Conservation (phyloP, 2,113 vertebrate species). For the Copsychus sechellarum region DNA sequence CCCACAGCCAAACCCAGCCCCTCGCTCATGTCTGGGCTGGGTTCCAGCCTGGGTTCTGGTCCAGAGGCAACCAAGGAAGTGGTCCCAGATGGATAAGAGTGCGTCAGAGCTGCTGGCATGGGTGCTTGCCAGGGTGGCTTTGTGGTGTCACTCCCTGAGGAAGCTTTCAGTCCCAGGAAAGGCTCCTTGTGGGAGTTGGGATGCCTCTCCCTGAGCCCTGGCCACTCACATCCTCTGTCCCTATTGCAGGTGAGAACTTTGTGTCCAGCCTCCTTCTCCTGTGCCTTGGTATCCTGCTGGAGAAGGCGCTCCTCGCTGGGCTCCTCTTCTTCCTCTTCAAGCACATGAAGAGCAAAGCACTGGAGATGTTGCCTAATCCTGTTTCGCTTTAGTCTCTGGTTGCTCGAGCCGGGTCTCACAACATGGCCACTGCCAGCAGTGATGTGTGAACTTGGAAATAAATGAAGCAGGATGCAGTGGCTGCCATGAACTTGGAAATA, state of each 20-base stretch:
- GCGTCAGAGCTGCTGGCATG: neutral
- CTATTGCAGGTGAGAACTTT: fast-evolving
- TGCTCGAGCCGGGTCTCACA: fast-evolving
- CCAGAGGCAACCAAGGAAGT: too few species aligned
- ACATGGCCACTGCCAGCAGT: fast-evolving
- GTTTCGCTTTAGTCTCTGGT: fast-evolving
- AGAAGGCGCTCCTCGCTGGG: neutral
- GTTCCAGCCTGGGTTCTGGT: too few species aligned
- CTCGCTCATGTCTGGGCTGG: neutral
- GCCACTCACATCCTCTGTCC: fast-evolving
- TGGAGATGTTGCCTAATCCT: fast-evolving
- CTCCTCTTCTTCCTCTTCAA: slow-evolving; percentile 5
- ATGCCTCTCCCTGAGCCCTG: fast-evolving
- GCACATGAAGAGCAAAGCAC: neutral
- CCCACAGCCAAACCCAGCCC: neutral
- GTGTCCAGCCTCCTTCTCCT: neutral
- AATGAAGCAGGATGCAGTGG: fast-evolving
- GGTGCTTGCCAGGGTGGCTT: fast-evolving
- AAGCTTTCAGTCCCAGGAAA: neutral
- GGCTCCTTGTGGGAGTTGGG: fast-evolving
- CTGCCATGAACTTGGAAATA: neutral
- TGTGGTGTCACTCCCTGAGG: neutral
- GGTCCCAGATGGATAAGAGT: fast-evolving
- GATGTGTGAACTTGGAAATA: neutral
- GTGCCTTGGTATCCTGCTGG: neutral